phyloP scores from a whole-genome alignment of 2,888 invertebrate genomes.

The Tachina lurida region DNA sequence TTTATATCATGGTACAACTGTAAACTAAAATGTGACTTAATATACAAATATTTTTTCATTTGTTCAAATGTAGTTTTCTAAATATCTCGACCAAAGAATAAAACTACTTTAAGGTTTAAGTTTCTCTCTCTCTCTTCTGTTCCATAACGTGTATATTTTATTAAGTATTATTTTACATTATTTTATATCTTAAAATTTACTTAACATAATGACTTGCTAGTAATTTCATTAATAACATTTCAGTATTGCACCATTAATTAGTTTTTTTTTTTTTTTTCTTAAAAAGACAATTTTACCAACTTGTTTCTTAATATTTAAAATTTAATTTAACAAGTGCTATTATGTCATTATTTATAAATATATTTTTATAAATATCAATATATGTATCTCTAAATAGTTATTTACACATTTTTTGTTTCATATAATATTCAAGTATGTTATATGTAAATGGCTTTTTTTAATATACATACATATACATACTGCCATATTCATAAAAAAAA shows the following conservation, averaged over 20 bases:
- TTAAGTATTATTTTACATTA: constrained; percentile 43
- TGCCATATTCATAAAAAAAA: no score
- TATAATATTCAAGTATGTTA: constrained; percentile 5
- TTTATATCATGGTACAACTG: no score
- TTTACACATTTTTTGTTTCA: constrained; percentile 21
- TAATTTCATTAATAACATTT: constrained; percentile 48
- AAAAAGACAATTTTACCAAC: constrained; percentile 46
- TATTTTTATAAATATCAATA: constrained; percentile 9
- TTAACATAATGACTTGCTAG: constrained; percentile 18
- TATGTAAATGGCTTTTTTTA: constrained; percentile 27
- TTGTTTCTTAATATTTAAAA: constrained; percentile 33
- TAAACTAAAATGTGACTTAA: no score
- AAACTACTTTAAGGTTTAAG: constrained; percentile 47
- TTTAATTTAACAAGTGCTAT: constrained; percentile 58
- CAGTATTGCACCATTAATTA: constrained; percentile 56
- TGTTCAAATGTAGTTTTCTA: neutral
- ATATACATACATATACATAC: neutral
- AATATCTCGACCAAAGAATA: constrained; percentile 7
- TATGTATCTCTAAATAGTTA: constrained; percentile 18
- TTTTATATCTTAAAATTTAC: constrained; percentile 28
- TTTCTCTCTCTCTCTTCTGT: constrained; percentile 67
- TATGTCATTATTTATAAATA: constrained; percentile 17
- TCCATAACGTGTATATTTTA: constrained; percentile 69
- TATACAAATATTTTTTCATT: no score
- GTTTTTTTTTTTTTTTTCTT: constrained; percentile 3